These are phyloP conservation scores for Cheilosia vernalis DNA, from an alignment of 2,888 invertebrate genomes.

Conservation along the genomic window DNA sequence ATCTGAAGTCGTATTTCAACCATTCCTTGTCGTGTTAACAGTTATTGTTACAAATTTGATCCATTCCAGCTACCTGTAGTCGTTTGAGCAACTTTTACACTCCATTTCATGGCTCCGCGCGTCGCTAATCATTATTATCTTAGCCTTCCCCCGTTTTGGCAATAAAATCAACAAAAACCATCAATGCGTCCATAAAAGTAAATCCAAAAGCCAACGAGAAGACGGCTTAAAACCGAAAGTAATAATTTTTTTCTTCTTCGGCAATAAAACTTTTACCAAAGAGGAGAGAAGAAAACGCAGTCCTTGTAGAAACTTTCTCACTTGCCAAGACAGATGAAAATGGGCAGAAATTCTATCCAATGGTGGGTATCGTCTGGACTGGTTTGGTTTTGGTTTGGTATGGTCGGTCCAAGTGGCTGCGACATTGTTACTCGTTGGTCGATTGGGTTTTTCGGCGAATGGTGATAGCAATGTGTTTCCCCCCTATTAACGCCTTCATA, in stretches of 20 bases:
- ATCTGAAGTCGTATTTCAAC: neutral
- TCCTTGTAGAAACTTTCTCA: constrained; percentile 39
- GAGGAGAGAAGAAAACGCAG: neutral
- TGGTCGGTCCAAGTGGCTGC: constrained; percentile 11
- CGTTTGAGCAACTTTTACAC: constrained; percentile 7
- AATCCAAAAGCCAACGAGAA: constrained; percentile 60
- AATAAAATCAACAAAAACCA: constrained; percentile 59
- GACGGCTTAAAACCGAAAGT: constrained; percentile 63
- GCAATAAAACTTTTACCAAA: constrained; percentile 63
- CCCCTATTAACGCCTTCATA: constrained; percentile 68
- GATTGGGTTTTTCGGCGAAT: constrained; percentile 21
- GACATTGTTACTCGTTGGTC: constrained; percentile 34
- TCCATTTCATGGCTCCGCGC: neutral
- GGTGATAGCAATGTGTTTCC: constrained; percentile 12
- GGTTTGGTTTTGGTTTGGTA: neutral
- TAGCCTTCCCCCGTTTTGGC: constrained; percentile 3
- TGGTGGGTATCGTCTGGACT: neutral
- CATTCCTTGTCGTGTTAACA: neutral
- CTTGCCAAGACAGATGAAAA: constrained; percentile 17
- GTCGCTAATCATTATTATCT: constrained; percentile 9
- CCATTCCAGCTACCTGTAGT: neutral
- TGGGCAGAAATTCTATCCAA: neutral
- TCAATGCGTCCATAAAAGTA: constrained; percentile 71
- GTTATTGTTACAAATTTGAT: neutral
- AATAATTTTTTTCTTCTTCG: constrained; percentile 49